A percentile compares a stretch with the other conserved stretches of the same genome.
Evolutionary conservation across 1,140 invertebrate species (phyloP).

Genomic region (Apis cerana): DNA sequence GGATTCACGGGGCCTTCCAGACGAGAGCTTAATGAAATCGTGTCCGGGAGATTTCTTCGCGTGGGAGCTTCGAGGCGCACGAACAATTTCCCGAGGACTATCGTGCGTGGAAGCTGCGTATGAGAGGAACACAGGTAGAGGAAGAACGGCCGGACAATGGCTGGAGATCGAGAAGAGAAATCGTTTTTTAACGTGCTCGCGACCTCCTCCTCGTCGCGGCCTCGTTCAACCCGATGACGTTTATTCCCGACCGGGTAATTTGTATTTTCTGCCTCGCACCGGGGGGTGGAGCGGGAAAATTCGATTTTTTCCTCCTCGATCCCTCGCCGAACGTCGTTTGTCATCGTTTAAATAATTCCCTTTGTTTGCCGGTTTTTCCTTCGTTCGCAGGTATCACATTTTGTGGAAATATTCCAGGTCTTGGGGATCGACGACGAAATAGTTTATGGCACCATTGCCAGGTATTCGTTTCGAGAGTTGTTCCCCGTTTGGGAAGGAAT

Average conservation of each 20-base stretch:
- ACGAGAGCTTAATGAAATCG: conserved; percentile 71
- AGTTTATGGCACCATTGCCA: conserved; percentile 54
- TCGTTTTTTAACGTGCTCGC: conserved; percentile 72
- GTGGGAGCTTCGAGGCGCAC: conserved; percentile 68
- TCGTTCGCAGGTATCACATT: conserved; percentile 1
- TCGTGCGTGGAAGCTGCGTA: neutral
- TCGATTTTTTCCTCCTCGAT: conserved; percentile 60
- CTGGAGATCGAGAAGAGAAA: conserved; percentile 64
- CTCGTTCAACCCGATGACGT: conserved; percentile 54
- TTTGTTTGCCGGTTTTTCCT: conserved; percentile 53
- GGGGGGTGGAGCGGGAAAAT: conserved; percentile 71
- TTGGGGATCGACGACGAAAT: conserved; percentile 7
- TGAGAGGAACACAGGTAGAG: conserved; percentile 49
- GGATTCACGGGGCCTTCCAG: conserved; percentile 15
- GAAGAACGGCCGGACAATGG: conserved; percentile 52
- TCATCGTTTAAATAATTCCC: conserved; percentile 75
- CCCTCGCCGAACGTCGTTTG: conserved; percentile 63
- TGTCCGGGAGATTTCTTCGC: conserved; percentile 74
- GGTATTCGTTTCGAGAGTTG: conserved; percentile 26
- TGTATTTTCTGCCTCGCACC: conserved; percentile 64
- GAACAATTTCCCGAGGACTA: conserved; percentile 74
- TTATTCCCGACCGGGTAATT: conserved; percentile 68
- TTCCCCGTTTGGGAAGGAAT: neutral
- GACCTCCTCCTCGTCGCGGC: conserved; percentile 23
- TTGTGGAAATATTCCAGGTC: conserved; percentile 17